Conservation (phyloP, 30 jellyfish, hydroid and myxozoan genomes). For the Sanderia malayensis region DNA sequence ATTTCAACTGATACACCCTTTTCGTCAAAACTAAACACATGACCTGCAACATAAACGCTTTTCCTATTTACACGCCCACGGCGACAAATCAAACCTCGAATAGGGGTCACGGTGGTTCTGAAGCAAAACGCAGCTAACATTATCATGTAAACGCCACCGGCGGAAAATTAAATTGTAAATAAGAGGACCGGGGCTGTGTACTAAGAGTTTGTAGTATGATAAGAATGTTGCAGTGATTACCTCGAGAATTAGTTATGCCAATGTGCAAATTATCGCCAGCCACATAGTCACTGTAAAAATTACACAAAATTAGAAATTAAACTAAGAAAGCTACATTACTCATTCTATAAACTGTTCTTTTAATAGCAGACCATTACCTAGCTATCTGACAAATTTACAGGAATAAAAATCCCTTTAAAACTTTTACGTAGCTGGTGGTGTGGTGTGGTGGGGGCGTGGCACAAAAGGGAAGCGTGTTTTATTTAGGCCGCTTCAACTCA, state of each 20-base stretch:
- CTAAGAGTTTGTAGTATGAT: neutral
- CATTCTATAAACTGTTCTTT: too few species aligned
- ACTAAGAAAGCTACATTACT: too few species aligned
- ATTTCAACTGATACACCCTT: conserved; percentile 25
- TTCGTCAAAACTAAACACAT: conserved; percentile 36
- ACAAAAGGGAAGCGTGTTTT: too few species aligned
- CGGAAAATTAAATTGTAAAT: neutral
- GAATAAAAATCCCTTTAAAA: too few species aligned
- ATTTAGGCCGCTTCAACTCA: too few species aligned
- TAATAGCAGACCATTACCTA: too few species aligned
- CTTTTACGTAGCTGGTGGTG: too few species aligned
- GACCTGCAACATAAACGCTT: conserved; percentile 16
- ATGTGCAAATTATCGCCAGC: conserved; percentile 54
- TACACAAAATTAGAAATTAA: too few species aligned
- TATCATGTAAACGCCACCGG: too few species aligned
- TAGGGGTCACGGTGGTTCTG: neutral
- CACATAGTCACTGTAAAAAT: conserved; percentile 25
- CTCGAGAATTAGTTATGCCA: conserved; percentile 47
- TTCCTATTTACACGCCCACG: neutral
- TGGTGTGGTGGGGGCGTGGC: too few species aligned
- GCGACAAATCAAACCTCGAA: neutral
- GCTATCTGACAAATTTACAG: too few species aligned
- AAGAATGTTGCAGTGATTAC: too few species aligned
- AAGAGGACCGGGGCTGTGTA: neutral
- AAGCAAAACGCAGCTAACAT: neutral